A percentile compares a stretch with the other conserved stretches of the same genome.
phyloP scores from a whole-genome alignment of 2,113 vertebrate species.

The Phyllostomus hastatus region DNA sequence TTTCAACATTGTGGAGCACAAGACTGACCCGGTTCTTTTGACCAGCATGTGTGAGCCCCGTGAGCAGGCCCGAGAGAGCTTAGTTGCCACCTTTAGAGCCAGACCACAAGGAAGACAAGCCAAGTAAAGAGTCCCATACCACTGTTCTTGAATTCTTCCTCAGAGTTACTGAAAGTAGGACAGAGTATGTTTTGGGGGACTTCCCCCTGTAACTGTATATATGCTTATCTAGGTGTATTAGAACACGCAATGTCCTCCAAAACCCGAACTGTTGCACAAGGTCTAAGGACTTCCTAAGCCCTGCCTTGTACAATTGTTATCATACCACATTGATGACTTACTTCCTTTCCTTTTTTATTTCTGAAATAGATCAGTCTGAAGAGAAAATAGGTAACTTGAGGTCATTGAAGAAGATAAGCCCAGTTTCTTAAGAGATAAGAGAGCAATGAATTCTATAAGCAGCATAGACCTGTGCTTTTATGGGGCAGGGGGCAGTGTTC shows the following conservation, averaged over 20 bases:
- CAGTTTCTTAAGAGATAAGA: background rate
- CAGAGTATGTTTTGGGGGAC: background rate
- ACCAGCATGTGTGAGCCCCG: constrained; percentile 81
- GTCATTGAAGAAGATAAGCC: constrained; percentile 3
- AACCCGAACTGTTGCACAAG: background rate
- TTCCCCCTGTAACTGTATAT: background rate
- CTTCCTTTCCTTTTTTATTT: background rate
- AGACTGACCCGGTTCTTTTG: constrained; percentile 85
- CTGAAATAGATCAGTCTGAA: background rate
- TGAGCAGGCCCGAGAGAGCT: constrained; percentile 69
- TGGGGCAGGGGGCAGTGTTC: background rate
- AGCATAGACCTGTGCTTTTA: background rate
- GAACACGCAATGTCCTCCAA: background rate
- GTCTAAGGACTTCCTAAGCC: background rate
- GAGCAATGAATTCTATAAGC: background rate
- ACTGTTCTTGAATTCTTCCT: background rate
- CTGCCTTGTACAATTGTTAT: background rate
- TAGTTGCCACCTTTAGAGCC: constrained; percentile 82
- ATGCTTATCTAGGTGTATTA: background rate
- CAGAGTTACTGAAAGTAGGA: background rate
- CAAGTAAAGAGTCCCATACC: background rate
- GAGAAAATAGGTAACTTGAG: background rate
- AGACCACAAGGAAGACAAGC: constrained; percentile 55
- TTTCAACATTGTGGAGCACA: constrained; percentile 86
- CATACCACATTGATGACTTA: background rate